Conservation (phyloP, 2,797 vertebrate genomes). For the Squalus acanthias region DNA sequence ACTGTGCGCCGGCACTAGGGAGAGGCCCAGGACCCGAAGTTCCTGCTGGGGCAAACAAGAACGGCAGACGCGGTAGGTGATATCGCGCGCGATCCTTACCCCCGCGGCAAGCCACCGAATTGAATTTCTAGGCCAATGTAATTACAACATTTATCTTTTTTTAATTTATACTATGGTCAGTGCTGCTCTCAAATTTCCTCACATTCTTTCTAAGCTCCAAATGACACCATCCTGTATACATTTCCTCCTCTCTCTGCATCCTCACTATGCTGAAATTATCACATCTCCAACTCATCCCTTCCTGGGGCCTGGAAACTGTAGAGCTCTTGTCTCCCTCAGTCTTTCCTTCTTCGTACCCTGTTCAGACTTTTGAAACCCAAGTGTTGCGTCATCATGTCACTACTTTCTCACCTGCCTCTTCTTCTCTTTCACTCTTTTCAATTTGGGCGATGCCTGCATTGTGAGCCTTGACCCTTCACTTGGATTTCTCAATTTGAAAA, state of each 20-base stretch:
- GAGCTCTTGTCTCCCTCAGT: not conserved
- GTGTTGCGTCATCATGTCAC: not conserved
- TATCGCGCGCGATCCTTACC: too few species aligned
- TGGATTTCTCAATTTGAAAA: not conserved
- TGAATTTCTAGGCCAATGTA: not conserved
- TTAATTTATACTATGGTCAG: not conserved
- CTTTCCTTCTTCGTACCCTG: not conserved
- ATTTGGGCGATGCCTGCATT: too few species aligned
- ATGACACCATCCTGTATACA: not conserved
- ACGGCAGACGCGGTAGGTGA: too few species aligned
- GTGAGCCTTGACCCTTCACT: not conserved
- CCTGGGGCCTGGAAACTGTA: not conserved
- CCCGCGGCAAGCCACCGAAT: not conserved
- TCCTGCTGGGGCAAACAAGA: too few species aligned
- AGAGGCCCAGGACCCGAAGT: too few species aligned
- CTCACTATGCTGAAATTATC: not conserved
- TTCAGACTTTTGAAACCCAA: not conserved
- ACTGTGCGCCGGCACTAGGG: too few species aligned
- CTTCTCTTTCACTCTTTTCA: not conserved
- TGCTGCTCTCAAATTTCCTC: not conserved
- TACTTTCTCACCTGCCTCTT: not conserved
- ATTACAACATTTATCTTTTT: not conserved
- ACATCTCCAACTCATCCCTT: not conserved
- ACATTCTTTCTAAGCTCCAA: not conserved
- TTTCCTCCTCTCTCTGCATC: not conserved